phyloP scores from a whole-genome alignment of 2,113 vertebrate genomes.

The Poecile atricapillus region DNA sequence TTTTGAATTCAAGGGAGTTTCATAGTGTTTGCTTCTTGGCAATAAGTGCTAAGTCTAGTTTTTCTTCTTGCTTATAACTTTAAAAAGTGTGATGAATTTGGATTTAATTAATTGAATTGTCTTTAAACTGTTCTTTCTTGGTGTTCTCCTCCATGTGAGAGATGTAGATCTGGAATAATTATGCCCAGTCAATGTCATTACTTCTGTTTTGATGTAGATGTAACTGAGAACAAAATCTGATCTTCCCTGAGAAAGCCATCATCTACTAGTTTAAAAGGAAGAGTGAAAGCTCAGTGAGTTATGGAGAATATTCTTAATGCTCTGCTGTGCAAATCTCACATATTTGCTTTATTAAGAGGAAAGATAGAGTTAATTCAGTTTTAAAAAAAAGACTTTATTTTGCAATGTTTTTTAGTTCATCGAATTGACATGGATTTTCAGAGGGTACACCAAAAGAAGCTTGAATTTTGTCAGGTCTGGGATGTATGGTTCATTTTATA shows the following conservation, averaged over 20 bases:
- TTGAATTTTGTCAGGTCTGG: neutral
- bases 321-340: neutral
- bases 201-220: neutral
- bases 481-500: neutral
- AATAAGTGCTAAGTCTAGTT: neutral
- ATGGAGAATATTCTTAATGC: neutral
- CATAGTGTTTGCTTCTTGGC: neutral
- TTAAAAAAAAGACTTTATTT: neutral
- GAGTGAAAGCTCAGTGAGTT: neutral
- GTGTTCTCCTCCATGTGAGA: neutral
- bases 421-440: neutral
- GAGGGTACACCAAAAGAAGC: neutral
- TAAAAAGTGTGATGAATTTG: neutral
- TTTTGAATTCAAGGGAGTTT: neutral
- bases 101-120: neutral
- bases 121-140: neutral
- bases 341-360: neutral
- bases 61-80: neutral
- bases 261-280: neutral
- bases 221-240: neutral
- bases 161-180: neutral
- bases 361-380: neutral
- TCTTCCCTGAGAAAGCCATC: neutral
- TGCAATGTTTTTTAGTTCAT: neutral
- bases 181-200: neutral